Conservation (phyloP, 30 jellyfish, hydroid and myxozoan species). For the Chironex yamaguchii region DNA sequence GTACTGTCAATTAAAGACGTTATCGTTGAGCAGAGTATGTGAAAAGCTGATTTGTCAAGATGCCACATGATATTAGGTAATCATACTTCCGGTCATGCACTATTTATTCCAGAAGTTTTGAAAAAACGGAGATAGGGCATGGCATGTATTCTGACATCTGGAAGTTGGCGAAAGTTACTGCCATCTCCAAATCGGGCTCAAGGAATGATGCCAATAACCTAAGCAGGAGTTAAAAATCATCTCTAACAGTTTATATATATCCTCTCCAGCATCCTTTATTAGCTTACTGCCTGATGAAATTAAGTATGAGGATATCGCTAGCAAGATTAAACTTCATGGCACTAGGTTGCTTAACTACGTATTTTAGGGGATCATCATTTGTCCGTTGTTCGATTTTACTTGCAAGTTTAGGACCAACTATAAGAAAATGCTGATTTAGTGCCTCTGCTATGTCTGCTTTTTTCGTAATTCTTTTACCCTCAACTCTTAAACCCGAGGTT, state of each 20-base stretch:
- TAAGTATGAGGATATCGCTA: too few relatives aligned
- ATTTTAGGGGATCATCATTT: constrained; percentile 55
- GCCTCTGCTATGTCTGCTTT: constrained; percentile 56
- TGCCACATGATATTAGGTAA: constrained; percentile 23
- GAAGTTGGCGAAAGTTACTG: constrained; percentile 30
- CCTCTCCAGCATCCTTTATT: constrained; percentile 3
- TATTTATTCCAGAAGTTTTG: constrained; percentile 29
- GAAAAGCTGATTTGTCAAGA: constrained; percentile 23
- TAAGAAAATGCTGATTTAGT: constrained; percentile 38
- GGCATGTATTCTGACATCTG: constrained; percentile 42
- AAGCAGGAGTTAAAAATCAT: constrained; percentile 61
- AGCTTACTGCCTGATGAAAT: too few relatives aligned
- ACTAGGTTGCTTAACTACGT: too few relatives aligned
- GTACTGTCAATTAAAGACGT: constrained; percentile 54
- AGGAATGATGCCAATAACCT: constrained; percentile 30
- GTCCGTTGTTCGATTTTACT: constrained; percentile 64
- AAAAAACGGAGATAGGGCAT: constrained; percentile 18
- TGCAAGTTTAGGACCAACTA: constrained; percentile 62
- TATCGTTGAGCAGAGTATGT: constrained; percentile 38
- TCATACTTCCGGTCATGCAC: constrained; percentile 52
- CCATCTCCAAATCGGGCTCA: constrained; percentile 26
- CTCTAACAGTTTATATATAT: constrained; percentile 19
- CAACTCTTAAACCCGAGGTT: constrained; percentile 23
- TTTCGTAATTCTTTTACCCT: constrained; percentile 62
- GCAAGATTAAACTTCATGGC: too few relatives aligned